Percentiles rank a stretch among this genome's conserved stretches.
phyloP scores from a whole-genome alignment of 2,888 invertebrate genomes.

The Arctia plantaginis region DNA sequence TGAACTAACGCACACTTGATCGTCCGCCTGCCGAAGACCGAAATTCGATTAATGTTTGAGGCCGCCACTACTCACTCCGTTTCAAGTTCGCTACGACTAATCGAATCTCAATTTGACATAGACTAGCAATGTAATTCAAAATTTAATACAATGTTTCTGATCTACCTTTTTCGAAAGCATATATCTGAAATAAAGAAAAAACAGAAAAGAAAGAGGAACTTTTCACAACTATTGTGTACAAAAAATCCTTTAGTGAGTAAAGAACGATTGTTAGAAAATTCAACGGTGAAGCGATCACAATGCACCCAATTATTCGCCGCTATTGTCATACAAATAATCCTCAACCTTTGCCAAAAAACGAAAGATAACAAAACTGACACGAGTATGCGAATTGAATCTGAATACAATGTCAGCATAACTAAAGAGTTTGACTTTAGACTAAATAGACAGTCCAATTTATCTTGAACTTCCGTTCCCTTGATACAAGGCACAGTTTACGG shows the following conservation, averaged over 20 bases:
- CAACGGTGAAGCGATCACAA: conserved; percentile 35
- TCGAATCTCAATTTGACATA: conserved; percentile 69
- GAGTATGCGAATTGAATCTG: conserved; percentile 72
- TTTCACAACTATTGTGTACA: conserved; percentile 17
- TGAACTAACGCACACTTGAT: conserved; percentile 80
- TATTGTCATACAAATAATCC: conserved; percentile 45
- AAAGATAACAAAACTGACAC: conserved; percentile 64
- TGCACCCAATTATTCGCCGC: conserved; percentile 44
- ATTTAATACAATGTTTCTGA: conserved; percentile 31
- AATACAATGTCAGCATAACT: conserved; percentile 77
- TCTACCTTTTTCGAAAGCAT: conserved; percentile 25
- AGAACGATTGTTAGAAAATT: conserved; percentile 26
- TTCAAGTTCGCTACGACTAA: conserved; percentile 73
- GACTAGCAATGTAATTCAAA: conserved; percentile 47
- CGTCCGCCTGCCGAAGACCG: conserved; percentile 71
- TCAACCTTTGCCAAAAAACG: conserved; percentile 57
- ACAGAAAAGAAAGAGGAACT: background rate
- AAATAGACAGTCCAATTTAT: conserved; percentile 59
- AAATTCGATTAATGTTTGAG: conserved; percentile 83
- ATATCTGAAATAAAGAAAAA: background rate
- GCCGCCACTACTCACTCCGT: conserved; percentile 68
- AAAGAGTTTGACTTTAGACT: conserved; percentile 74
- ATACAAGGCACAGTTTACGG: conserved; percentile 39
- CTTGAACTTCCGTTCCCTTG: conserved; percentile 51
- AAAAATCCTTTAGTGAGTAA: conserved; percentile 14